These are phyloP conservation scores for Coptodon bakossiorum DNA, from an alignment of 2,113 vertebrate genomes.

Conservation along the genomic window DNA sequence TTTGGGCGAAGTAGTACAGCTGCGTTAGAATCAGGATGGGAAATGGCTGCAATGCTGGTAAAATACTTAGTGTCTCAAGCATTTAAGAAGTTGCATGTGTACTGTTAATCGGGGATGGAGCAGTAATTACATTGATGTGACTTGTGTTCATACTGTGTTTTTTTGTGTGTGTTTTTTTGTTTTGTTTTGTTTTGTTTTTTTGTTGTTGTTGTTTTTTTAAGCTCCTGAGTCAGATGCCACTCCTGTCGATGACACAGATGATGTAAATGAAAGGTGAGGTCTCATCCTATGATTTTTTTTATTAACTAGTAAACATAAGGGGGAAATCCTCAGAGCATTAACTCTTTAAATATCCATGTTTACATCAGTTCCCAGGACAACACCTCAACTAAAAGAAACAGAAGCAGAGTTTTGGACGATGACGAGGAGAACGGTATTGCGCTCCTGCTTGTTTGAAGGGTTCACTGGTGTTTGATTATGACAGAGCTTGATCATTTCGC, in stretches of 20 bases:
- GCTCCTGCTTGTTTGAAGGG: not conserved
- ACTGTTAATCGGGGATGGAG: not conserved
- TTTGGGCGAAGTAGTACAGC: not conserved
- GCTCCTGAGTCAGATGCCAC: not conserved
- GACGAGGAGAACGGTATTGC: constrained; percentile 54
- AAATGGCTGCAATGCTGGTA: not conserved
- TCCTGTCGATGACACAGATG: not conserved
- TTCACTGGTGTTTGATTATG: not conserved
- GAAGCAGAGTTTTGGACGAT: constrained; percentile 71
- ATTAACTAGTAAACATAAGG: not conserved
- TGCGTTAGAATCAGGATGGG: not conserved
- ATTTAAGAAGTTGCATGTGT: not conserved
- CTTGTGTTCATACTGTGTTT: not conserved
- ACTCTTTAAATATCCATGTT: not conserved
- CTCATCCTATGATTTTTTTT: not conserved
- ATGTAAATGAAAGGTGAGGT: constrained; percentile 33
- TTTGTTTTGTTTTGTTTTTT: too few relatives aligned
- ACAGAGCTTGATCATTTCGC: not conserved
- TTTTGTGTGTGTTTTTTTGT: too few relatives aligned
- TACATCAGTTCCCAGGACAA: constrained; percentile 32
- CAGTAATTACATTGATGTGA: not conserved
- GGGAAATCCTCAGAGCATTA: not conserved
- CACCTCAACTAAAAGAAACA: constrained; percentile 63
- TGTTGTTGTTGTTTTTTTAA: not conserved
- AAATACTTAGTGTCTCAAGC: not conserved